Evolutionary conservation across 2,113 vertebrate genomes (phyloP), one percentile per base, ranked within the genome.

Genomic region (Leptobrachium leishanense): DNA sequence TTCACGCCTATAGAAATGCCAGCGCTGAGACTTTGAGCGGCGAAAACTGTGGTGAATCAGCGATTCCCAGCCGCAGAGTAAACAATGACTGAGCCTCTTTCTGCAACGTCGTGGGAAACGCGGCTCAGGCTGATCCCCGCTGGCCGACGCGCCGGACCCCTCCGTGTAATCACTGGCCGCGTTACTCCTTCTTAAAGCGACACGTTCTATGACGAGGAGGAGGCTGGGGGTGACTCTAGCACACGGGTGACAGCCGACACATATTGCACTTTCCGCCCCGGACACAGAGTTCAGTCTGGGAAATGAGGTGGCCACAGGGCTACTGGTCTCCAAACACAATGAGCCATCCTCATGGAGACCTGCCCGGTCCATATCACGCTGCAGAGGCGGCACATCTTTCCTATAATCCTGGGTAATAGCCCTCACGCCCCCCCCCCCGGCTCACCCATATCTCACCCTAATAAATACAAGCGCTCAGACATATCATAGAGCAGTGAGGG

Each of bases 271-370:
- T 31, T 31, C 20, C 20, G 20, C 20, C 20, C 20, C 20, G 20
- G 20, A 31, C 20, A 1, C 20, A 31, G 20, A 31, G 20, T 31
- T 31, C 8, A 50, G 46, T 8, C 65, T 10, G 0, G 20, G 5
- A 12, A 55, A 53, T 0, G 2, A 83, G 46, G n/a, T 69, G 69
- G 76, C 69, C 43, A n/a, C 62, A 53, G 64, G 43, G 71, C 15
- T 64, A 78, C 74, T 82, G 40, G 46, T 74, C 72, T 80, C 20
- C 20, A 31, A 1, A 31, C 20, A 31, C 20, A 31, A 31, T 31
- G 20, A 31, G 20, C 20, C 20, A 31, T 31, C 20, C 20, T 31
- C 20, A 31, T 31, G 20, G 20, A 31, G 20, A 31, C 20, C 20
- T 31, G 20, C 0, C 20, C 20, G 20, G 20, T 31, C 20, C 20